Percentiles rank a stretch among this genome's conserved stretches.
These are phyloP conservation scores for Theropithecus gelada DNA, from an alignment of 2,113 vertebrate species.

Conservation along the genomic window DNA sequence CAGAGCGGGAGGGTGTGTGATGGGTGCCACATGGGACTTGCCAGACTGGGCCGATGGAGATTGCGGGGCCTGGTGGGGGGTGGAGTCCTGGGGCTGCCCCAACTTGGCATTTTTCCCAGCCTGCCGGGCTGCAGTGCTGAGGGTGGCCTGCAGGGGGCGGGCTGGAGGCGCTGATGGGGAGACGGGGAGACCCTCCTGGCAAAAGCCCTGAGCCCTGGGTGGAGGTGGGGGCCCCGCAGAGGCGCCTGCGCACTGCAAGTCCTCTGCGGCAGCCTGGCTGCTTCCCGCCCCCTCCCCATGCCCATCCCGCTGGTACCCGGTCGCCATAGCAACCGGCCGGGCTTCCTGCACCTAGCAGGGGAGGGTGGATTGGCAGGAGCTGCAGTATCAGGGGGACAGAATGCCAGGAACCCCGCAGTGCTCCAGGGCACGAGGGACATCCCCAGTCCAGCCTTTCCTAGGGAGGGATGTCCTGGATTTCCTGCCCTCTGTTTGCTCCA, in stretches of 20 bases:
- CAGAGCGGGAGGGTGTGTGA: no score
- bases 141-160: background rate
- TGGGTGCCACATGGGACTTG: background rate
- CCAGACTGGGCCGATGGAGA: background rate
- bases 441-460: background rate
- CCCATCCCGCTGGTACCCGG: background rate
- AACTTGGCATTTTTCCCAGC: no score
- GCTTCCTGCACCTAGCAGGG: background rate
- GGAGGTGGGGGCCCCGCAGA: accelerated
- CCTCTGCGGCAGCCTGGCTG: background rate
- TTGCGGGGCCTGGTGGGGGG: background rate
- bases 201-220: background rate
- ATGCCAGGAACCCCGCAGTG: background rate
- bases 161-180: background rate
- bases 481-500: background rate
- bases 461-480: background rate
- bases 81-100: background rate
- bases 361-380: background rate
- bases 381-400: background rate
- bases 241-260: background rate
- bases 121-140: background rate
- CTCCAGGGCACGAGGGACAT: background rate
- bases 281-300: background rate
- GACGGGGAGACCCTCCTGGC: background rate
- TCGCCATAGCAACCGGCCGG: background rate